phyloP scores from a whole-genome alignment of 2,797 vertebrate species.

The Catharus ustulatus region DNA sequence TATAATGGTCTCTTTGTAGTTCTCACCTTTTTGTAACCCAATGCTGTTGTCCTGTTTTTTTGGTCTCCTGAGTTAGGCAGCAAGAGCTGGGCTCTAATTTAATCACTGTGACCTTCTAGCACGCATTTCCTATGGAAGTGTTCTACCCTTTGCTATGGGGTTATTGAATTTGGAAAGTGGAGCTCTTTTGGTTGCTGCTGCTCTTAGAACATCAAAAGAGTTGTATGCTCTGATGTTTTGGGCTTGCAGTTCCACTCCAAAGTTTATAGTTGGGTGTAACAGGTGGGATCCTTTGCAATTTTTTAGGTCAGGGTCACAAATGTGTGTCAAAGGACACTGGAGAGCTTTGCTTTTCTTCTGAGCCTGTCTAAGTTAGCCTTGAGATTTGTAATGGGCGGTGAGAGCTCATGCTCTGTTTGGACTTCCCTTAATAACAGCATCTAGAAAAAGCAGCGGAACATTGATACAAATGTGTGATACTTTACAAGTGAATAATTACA shows the following conservation, averaged over 20 bases:
- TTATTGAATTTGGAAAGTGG: background rate
- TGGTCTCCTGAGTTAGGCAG: background rate
- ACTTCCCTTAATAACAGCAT: background rate
- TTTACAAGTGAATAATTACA: background rate
- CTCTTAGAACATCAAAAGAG: background rate
- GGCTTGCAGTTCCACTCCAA: background rate
- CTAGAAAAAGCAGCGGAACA: background rate
- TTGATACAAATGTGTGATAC: background rate
- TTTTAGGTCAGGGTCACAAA: background rate
- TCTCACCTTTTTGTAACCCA: slow-evolving; percentile 4
- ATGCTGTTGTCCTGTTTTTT: background rate
- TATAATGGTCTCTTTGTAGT: background rate
- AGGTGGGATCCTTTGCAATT: background rate
- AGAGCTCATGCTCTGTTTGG: background rate
- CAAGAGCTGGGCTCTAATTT: background rate
- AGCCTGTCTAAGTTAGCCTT: background rate
- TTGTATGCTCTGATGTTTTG: background rate
- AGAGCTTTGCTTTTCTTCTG: background rate
- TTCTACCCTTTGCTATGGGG: background rate
- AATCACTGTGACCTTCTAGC: background rate
- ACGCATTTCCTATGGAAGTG: background rate
- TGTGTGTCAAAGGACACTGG: background rate
- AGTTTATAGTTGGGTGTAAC: background rate
- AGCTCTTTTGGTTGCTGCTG: background rate
- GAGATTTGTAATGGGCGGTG: background rate